Conservation (phyloP, 2,888 invertebrate species). For the Aquatica leii region DNA sequence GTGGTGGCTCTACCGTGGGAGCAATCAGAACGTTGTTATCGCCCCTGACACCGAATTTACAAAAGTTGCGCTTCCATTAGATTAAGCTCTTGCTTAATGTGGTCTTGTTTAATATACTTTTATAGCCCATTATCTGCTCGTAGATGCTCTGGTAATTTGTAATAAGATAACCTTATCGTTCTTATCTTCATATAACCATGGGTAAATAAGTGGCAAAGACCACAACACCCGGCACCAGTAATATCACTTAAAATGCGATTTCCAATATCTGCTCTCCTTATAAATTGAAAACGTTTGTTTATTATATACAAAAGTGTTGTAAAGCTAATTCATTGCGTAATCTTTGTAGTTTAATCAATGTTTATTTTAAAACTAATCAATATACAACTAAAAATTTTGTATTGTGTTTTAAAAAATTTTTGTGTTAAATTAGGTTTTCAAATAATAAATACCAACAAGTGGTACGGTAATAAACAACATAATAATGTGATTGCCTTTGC, state of each 20-base stretch:
- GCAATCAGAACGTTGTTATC: slow-evolving; percentile 54
- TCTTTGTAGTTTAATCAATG: too few relatives aligned
- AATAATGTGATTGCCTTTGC: slow-evolving; percentile 32
- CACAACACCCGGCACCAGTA: slow-evolving; percentile 17
- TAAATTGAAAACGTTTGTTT: too few relatives aligned
- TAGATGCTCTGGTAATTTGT: slow-evolving; percentile 45
- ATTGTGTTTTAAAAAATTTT: too few relatives aligned
- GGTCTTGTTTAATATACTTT: slow-evolving; percentile 55
- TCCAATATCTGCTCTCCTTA: too few relatives aligned
- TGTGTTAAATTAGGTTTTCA: too few relatives aligned
- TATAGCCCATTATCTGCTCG: slow-evolving; percentile 51
- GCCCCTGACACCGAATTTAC: slow-evolving; percentile 53
- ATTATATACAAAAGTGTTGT: too few relatives aligned
- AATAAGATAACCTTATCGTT: slow-evolving; percentile 40
- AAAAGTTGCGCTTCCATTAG: slow-evolving; percentile 54
- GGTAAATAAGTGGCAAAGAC: slow-evolving; percentile 24
- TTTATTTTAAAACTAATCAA: too few relatives aligned
- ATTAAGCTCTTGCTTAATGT: slow-evolving; percentile 53
- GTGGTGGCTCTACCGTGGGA: slow-evolving; percentile 51
- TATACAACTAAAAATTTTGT: too few relatives aligned
- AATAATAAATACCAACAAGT: slow-evolving; percentile 27
- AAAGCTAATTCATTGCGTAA: too few relatives aligned
- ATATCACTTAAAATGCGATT: slow-evolving; percentile 20
- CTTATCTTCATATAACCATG: slow-evolving; percentile 24
- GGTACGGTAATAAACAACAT: slow-evolving; percentile 33